phyloP scores from a whole-genome alignment of 1,140 invertebrate species.

The Stegodyphus dumicola region DNA sequence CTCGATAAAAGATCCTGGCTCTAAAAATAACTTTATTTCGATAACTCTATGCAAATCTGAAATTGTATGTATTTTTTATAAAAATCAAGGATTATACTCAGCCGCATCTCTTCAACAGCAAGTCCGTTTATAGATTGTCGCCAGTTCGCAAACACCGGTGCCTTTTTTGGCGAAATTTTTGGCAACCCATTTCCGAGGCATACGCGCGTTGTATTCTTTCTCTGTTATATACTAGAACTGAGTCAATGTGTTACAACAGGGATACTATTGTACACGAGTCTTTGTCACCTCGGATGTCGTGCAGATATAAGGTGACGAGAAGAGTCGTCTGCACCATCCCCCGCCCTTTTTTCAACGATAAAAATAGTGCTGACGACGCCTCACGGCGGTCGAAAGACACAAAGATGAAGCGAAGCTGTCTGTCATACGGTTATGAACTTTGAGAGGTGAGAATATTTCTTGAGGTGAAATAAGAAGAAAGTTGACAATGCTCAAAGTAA shows the following conservation, averaged over 20 bases:
- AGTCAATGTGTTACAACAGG: slow-evolving; percentile 24
- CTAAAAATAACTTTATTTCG: no score
- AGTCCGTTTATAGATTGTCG: no score
- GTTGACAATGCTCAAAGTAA: no score
- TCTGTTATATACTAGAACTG: background rate
- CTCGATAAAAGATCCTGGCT: no score
- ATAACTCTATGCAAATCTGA: no score
- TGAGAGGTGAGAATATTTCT: no score
- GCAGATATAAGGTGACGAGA: slow-evolving; percentile 3
- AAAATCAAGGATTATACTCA: no score
- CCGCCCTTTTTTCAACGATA: background rate
- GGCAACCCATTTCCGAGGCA: background rate
- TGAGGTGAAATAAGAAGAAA: no score
- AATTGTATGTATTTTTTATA: no score
- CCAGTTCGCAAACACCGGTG: no score
- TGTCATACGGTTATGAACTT: no score
- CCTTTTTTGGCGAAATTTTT: background rate
- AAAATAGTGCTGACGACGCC: background rate
- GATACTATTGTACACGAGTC: slow-evolving; percentile 17
- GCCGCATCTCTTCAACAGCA: no score
- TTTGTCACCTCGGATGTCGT: slow-evolving; percentile 23
- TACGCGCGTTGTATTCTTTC: background rate
- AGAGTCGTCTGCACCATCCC: background rate
- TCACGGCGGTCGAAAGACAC: background rate
- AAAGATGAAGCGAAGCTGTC: background rate